Evolutionary conservation across 2,888 invertebrate genomes (phyloP).

Genomic region (Acanthosepion esculentum): DNA sequence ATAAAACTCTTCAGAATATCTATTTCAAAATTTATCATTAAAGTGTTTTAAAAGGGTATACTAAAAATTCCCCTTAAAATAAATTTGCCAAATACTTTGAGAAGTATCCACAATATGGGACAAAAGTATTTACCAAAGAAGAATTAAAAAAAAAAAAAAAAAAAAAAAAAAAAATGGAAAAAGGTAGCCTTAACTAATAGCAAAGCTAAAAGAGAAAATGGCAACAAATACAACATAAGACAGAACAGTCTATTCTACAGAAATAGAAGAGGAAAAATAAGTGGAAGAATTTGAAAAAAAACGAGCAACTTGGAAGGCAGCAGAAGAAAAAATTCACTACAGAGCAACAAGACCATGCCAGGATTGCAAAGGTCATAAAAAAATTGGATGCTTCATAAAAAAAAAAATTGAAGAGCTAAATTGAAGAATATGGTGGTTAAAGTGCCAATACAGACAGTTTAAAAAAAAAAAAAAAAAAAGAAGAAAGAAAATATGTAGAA

Average conservation of each 20-base stretch:
- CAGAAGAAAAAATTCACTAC: neutral
- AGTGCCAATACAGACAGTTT: neutral
- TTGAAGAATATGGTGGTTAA: slow-evolving; percentile 33
- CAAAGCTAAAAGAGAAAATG: neutral
- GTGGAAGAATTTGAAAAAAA: neutral
- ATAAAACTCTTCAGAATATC: too few species aligned
- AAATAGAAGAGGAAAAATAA: neutral
- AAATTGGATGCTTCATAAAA: neutral
- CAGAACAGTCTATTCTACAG: slow-evolving; percentile 10
- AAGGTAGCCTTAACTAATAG: slow-evolving; percentile 33
- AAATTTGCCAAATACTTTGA: neutral
- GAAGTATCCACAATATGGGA: neutral
- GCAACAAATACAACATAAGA: neutral
- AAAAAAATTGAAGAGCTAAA: neutral
- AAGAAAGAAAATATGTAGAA: neutral
- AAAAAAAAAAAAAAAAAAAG: neutral
- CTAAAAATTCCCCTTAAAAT: neutral
- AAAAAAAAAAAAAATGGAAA: neutral
- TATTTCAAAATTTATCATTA: too few species aligned
- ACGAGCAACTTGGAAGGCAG: too few species aligned
- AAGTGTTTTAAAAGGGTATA: too few species aligned
- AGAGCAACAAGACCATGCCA: neutral
- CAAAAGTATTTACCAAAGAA: neutral
- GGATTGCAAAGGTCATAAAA: slow-evolving; percentile 8
- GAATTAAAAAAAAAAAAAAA: neutral